These are phyloP conservation scores for Peromyscus polionotus DNA, from an alignment of 2,113 vertebrate species.

Conservation along the genomic window DNA sequence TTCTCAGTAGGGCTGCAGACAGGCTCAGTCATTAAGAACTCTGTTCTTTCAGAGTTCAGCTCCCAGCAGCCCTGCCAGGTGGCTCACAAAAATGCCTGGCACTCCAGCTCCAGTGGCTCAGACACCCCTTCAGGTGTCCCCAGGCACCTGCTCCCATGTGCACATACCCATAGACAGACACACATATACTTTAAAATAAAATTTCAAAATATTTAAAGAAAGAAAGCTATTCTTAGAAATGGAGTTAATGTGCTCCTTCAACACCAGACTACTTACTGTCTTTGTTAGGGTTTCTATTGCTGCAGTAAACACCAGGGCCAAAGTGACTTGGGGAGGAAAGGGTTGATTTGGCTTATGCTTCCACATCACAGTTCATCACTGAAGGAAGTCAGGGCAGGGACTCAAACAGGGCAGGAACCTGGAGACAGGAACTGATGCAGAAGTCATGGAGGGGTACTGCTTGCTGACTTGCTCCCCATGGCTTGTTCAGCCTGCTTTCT, in stretches of 20 bases:
- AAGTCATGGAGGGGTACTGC: neutral
- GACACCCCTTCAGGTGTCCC: neutral
- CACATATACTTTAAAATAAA: neutral
- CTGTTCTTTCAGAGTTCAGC: neutral
- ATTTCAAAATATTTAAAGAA: neutral
- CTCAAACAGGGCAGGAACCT: neutral
- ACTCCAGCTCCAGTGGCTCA: neutral
- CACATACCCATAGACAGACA: neutral
- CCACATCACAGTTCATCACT: neutral
- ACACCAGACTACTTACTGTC: conserved; percentile 90
- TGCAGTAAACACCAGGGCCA: neutral
- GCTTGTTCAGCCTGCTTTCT: neutral
- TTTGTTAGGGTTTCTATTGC: neutral
- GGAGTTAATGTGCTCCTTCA: conserved; percentile 88
- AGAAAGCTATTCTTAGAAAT: neutral
- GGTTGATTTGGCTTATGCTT: neutral
- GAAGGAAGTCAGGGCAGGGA: no score
- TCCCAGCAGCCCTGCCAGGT: no score
- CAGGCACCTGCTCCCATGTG: neutral
- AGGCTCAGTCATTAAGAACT: neutral
- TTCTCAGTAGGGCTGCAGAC: neutral
- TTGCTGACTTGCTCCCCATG: neutral
- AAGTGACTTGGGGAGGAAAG: neutral
- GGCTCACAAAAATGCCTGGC: neutral
- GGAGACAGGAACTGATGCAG: neutral